Base-by-base conservation (phyloP, 2,113 vertebrate genomes). In the Pluvialis apricaria region DNA sequence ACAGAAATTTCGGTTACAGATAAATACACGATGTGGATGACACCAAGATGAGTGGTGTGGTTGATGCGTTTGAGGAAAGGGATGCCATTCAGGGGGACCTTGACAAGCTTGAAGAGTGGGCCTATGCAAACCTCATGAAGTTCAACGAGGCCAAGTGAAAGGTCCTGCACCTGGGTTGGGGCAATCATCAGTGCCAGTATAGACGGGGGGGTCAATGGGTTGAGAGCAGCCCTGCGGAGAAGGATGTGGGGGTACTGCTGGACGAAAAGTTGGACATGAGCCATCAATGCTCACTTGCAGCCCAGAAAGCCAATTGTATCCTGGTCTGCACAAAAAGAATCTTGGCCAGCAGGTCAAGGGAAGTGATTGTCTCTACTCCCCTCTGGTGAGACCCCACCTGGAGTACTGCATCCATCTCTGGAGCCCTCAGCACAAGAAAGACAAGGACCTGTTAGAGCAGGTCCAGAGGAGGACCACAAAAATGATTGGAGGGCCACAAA, bases 141-240 rank as follows among this genome's bases (percentile, higher is more conserved):
- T 52, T 85, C 47, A 54, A 21, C 15, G 54, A 40, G 13, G 25
- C 62, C 52, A 47, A n/a, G 14, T 42, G 22, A 15, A 64, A 32
- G 11, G 7, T 36, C 15, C 31, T 68, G 31, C 2, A 7, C 15
- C 20, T 51, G 16, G 4, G 1, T 1, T 25, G 8, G 32, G 5
- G 13, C 20, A 77, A 42, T 44, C 45, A 60, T 17, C 25, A 68
- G 8, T 51, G 52, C 24, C 24, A 40, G 9, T 47, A 26, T 28
- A 65, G 14, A 11, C 29, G 40, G 2, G 11, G 9, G 5, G 11
- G 22, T 49, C 29, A 51, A 58, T 34, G 24, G 10, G 12, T n/a
- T 77, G 15, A 58, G 19, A 86, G 14, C 16, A 65, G 22, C 11
- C 28, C 17, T 47, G 11, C 1, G 1, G 29, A 34, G 34, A 20